Conservation (phyloP, 23 tunicate genomes). For the Botrylloides violaceus region DNA sequence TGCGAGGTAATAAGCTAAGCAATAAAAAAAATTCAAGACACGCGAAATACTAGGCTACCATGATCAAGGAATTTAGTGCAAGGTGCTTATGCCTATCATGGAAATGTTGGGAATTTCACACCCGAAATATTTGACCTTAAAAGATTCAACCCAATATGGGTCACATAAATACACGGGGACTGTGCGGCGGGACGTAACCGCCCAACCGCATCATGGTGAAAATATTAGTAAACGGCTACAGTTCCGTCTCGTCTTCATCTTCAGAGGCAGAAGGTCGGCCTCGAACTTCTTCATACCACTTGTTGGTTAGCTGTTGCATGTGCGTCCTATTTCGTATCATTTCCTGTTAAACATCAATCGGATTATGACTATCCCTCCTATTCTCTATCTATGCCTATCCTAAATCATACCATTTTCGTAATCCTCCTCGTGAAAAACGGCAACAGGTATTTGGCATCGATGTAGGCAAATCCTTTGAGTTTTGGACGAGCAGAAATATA, state of each 20-base stretch:
- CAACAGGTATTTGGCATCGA: slow-evolving; percentile 90
- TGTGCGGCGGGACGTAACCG: too few species aligned
- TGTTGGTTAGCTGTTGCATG: slow-evolving; percentile 93
- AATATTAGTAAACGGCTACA: background rate
- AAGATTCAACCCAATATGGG: too few species aligned
- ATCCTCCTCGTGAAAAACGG: slow-evolving; percentile 98
- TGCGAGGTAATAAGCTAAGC: too few species aligned
- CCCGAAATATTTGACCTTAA: too few species aligned
- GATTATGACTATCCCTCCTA: background rate
- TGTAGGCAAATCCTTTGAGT: slow-evolving; percentile 70
- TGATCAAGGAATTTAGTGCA: too few species aligned
- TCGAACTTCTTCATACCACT: slow-evolving; percentile 97
- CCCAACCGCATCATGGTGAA: too few species aligned
- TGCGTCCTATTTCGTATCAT: slow-evolving; percentile 85
- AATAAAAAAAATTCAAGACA: too few species aligned
- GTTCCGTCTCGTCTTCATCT: slow-evolving; percentile 52
- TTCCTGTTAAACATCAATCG: slow-evolving; percentile 45
- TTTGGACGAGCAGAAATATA: slow-evolving; percentile 15
- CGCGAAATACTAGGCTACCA: too few species aligned
- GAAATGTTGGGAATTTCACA: too few species aligned
- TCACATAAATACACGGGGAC: too few species aligned
- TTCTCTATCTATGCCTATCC: background rate
- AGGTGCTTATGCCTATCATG: too few species aligned
- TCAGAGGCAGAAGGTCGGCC: slow-evolving; percentile 74
- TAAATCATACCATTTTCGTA: slow-evolving; percentile 65